Evolutionary conservation across 2,888 invertebrate species (phyloP).

Genomic region (Alsophila aescularia): DNA sequence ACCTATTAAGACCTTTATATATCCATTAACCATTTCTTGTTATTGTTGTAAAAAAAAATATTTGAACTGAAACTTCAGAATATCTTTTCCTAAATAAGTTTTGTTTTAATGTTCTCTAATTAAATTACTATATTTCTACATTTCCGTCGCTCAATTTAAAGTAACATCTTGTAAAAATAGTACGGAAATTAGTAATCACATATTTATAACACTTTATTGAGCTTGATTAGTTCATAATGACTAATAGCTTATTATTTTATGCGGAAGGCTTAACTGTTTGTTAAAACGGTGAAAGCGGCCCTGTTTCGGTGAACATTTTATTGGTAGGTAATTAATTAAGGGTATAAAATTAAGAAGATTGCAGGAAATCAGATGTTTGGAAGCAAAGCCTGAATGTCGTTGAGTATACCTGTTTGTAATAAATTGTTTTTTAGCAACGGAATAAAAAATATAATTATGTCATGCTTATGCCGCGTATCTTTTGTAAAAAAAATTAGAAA

Average conservation of each 20-base stretch:
- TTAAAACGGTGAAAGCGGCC: slow-evolving; percentile 29
- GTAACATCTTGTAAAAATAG: slow-evolving; percentile 5
- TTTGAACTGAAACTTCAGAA: too few species aligned
- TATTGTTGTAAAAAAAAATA: too few species aligned
- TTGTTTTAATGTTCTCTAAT: too few species aligned
- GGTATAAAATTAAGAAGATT: slow-evolving; percentile 13
- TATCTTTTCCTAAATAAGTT: too few species aligned
- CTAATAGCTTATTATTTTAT: slow-evolving; percentile 17
- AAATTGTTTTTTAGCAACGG: too few species aligned
- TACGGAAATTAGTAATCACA: slow-evolving; percentile 33
- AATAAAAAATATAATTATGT: too few species aligned
- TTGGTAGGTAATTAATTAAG: slow-evolving; percentile 19
- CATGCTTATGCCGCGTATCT: too few species aligned
- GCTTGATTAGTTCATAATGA: slow-evolving; percentile 34
- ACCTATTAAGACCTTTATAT: too few species aligned
- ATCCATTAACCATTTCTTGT: too few species aligned
- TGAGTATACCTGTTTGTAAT: too few species aligned
- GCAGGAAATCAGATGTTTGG: slow-evolving; percentile 10
- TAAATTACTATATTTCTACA: not conserved
- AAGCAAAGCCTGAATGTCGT: too few species aligned
- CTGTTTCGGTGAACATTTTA: slow-evolving; percentile 12
- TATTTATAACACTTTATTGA: slow-evolving; percentile 29
- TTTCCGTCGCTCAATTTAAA: not conserved
- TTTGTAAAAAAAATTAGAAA: too few species aligned
- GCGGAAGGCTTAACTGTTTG: slow-evolving; percentile 13